Evolutionary conservation across 1,140 invertebrate species (phyloP).

Genomic region (Panagrolaimus sp.): DNA sequence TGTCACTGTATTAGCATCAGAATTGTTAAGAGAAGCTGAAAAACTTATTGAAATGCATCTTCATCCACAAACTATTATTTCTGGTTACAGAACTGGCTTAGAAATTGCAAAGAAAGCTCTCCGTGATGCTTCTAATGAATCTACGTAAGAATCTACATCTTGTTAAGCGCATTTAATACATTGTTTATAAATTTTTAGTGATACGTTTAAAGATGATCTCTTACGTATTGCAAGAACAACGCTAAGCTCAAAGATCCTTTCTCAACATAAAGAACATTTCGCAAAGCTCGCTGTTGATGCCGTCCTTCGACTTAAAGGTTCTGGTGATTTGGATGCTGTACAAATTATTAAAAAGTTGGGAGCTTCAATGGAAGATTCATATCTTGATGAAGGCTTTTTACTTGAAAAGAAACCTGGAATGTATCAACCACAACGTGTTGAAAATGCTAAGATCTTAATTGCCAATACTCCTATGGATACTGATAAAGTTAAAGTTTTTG

Average conservation of each 20-base stretch:
- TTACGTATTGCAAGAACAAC: slow-evolving; percentile 95
- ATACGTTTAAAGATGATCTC: slow-evolving; percentile 78
- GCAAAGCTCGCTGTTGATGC: slow-evolving; percentile 89
- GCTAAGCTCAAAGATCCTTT: slow-evolving; percentile 93
- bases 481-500: slow-evolving; percentile 86
- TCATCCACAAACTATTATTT: slow-evolving; percentile 94
- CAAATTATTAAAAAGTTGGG: slow-evolving; percentile 96
- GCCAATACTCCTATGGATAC: slow-evolving; percentile 99
- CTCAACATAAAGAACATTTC: slow-evolving; percentile 94
- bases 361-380: slow-evolving; percentile 84
- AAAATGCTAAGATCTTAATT: slow-evolving; percentile 90
- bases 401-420: slow-evolving; percentile 90
- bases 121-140: slow-evolving; percentile 71
- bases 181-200: slow-evolving; percentile 61
- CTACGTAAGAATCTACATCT: slow-evolving; percentile 64
- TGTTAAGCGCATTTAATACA: slow-evolving; percentile 13
- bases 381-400: slow-evolving; percentile 94
- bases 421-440: slow-evolving; percentile 78
- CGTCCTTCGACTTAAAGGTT: slow-evolving; percentile 86
- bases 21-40: slow-evolving; percentile 89
- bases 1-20: slow-evolving; percentile 90
- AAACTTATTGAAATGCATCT: slow-evolving; percentile 85
- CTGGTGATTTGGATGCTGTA: slow-evolving; percentile 87
- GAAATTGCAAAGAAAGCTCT: slow-evolving; percentile 77
- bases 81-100: slow-evolving; percentile 83